These are phyloP conservation scores for Pollenia labialis DNA, from an alignment of 2,888 invertebrate genomes.

Conservation along the genomic window DNA sequence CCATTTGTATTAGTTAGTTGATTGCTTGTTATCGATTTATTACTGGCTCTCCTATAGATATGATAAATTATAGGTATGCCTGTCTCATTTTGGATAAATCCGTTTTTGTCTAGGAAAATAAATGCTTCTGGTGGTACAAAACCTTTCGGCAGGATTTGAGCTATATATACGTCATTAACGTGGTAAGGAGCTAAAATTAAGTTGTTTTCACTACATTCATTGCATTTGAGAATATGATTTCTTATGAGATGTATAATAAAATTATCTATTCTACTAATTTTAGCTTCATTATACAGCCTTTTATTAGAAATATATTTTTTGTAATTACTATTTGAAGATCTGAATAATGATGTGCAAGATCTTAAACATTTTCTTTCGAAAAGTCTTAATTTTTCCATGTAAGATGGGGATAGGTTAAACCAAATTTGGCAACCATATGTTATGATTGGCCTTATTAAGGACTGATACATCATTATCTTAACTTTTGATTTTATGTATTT, in stretches of 20 bases:
- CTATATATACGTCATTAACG: background rate
- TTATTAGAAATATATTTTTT: constrained; percentile 25
- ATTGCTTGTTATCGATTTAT: no score
- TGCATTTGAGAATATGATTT: background rate
- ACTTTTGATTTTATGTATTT: no score
- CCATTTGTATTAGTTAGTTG: no score
- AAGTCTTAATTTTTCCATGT: no score
- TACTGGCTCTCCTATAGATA: background rate
- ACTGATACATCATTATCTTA: no score
- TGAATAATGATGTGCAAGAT: background rate
- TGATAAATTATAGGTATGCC: constrained; percentile 5
- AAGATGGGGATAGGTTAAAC: no score
- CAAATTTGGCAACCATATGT: no score
- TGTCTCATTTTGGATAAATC: constrained; percentile 10
- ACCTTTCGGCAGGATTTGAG: background rate
- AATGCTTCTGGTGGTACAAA: constrained; percentile 16
- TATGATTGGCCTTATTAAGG: no score
- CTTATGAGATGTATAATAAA: constrained; percentile 7
- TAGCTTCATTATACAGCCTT: constrained; percentile 1
- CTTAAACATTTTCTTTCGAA: no score
- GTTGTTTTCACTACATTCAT: background rate
- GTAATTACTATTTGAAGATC: constrained; percentile 25
- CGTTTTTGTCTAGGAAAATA: constrained; percentile 5
- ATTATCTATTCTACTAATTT: constrained; percentile 18
- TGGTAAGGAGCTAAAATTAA: background rate